Conservation (phyloP, 2,888 invertebrate genomes). For the Endotricha flammealis region DNA sequence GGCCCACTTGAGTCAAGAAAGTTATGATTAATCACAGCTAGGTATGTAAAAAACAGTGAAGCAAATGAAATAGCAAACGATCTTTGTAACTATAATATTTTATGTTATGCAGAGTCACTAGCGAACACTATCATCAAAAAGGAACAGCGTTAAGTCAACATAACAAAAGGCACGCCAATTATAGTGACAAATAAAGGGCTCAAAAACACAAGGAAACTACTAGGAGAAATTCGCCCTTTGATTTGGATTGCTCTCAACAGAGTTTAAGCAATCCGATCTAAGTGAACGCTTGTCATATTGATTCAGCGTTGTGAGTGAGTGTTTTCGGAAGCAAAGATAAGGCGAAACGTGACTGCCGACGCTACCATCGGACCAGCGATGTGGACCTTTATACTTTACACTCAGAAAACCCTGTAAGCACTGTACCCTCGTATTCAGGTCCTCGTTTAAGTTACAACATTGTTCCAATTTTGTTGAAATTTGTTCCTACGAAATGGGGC, state of each 20-base stretch:
- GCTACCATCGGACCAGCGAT: slow-evolving; percentile 43
- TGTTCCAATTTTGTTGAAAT: slow-evolving; percentile 24
- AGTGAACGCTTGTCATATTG: slow-evolving; percentile 63
- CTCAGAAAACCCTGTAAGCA: slow-evolving; percentile 34
- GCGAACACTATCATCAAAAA: no score
- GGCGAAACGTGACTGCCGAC: slow-evolving; percentile 54
- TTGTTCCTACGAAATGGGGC: slow-evolving; percentile 16
- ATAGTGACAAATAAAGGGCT: background rate
- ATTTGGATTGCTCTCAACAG: slow-evolving; percentile 17
- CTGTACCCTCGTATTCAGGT: slow-evolving; percentile 23
- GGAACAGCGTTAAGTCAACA: no score
- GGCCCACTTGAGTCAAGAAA: no score
- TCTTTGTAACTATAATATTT: no score
- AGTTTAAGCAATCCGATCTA: slow-evolving; percentile 54
- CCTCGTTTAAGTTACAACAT: slow-evolving; percentile 26
- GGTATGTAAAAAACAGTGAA: no score
- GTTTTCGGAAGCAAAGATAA: slow-evolving; percentile 64
- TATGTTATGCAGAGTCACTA: no score
- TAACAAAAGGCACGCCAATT: background rate
- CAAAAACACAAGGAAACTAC: slow-evolving; percentile 2
- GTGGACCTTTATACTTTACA: slow-evolving; percentile 45
- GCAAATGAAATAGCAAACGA: no score
- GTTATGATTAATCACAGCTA: no score
- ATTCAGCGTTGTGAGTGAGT: slow-evolving; percentile 56
- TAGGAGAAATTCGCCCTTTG: slow-evolving; percentile 9